These are phyloP conservation scores for Dynastes maya DNA, from an alignment of 2,888 invertebrate genomes.

Conservation along the genomic window DNA sequence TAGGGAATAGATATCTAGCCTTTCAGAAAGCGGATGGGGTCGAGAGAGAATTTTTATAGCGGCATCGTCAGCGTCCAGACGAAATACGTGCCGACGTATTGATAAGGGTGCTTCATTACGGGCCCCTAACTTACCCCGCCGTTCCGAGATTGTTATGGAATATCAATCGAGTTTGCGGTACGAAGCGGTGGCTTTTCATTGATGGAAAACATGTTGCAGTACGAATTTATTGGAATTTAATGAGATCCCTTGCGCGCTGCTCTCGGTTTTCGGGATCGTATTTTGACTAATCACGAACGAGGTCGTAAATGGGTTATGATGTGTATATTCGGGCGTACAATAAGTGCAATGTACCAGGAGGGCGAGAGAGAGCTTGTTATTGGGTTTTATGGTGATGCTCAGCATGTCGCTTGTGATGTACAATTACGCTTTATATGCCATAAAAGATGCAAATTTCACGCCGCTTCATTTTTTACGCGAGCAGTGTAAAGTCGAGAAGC, in stretches of 20 bases:
- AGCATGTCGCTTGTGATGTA: not conserved
- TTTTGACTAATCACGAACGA: conserved; percentile 21
- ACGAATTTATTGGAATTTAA: conserved; percentile 41
- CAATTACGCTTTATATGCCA: not conserved
- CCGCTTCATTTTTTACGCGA: not conserved
- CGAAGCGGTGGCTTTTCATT: conserved; percentile 19
- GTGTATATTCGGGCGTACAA: conserved; percentile 16
- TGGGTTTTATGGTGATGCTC: conserved; percentile 5
- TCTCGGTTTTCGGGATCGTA: conserved; percentile 1
- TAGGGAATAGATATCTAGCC: not conserved
- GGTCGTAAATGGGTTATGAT: conserved; percentile 18
- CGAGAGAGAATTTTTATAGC: conserved; percentile 24
- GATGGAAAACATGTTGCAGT: conserved; percentile 37
- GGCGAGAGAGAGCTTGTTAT: not conserved
- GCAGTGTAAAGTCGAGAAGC: not conserved
- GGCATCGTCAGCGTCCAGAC: not conserved
- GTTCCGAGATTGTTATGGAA: conserved; percentile 29
- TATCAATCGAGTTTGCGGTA: conserved; percentile 27
- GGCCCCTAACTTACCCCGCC: not conserved
- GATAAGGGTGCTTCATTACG: conserved; percentile 46
- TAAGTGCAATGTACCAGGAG: not conserved
- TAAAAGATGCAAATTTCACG: not conserved
- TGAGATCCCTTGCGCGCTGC: conserved; percentile 12
- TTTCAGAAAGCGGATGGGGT: not conserved
- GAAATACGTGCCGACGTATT: conserved; percentile 34